Evolutionary conservation across 92 coral and sea anemone genomes (phyloP), one percentile per base, ranked within the genome.

Genomic region (Siderastrea radians): DNA sequence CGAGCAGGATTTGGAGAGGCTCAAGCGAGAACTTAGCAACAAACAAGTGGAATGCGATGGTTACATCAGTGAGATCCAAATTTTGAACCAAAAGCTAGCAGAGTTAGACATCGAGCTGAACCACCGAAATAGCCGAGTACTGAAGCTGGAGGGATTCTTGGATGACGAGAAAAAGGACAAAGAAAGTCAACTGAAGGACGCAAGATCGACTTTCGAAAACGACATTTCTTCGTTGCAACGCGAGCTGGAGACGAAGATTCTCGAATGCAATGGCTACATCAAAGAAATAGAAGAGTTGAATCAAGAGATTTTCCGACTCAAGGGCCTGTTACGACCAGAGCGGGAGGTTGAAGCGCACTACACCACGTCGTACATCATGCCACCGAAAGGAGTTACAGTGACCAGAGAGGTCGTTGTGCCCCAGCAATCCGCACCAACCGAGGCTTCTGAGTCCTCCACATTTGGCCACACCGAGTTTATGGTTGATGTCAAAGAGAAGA

Each of bases 1-100:
- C 72, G 99, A 98, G 81, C 98, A 98, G 67, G 99, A 98, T 69
- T 92, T 96, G 15, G 99, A 96, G 51, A 94, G 95, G 82, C 92
- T 95, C 14, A 98, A 98, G 78, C 94, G 99, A 45, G 98, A 98
- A 53, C 73, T 96, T 16, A 89, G 85, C 49, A 95, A 85, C 83
- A 93, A 90, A 75, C 80, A 68, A 49, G 87, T 93, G 44, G 96
- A 98, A 85, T 91, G 97, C 77, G 91, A 94, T 64, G 99, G 98
- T 7, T 95, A 95, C 53, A 95, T 95, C 71, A 70, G 63, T 47
- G 98, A 95, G 87, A 93, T 95, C 69, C 91, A 95, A 88, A 91
- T 91, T 49, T 82, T 95, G 72, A 95, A 91, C 88, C 96, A 95
- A 63, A 94, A 91, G 65, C 81, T 89, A 67, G 96, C 98, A 7